A percentile compares a stretch with the other conserved stretches of the same genome.
phyloP scores from a whole-genome alignment of 2,797 vertebrate species.

The Sus cebifrons region DNA sequence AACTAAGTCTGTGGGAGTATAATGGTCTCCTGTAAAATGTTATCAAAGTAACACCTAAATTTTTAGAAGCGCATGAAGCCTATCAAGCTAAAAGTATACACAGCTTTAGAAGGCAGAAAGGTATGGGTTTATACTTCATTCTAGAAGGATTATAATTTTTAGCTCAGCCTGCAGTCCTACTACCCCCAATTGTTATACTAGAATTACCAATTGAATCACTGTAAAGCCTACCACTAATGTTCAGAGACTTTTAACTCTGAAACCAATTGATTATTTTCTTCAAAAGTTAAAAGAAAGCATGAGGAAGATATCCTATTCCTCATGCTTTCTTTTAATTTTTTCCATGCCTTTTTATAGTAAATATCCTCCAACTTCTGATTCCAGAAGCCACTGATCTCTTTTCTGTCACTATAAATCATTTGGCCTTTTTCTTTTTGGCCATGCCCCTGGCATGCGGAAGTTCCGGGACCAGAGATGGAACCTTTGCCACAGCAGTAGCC shows the following conservation, averaged over 20 bases:
- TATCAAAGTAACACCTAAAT: not conserved
- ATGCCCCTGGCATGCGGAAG: no score
- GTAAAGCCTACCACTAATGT: not conserved
- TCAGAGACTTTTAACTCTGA: constrained; percentile 2
- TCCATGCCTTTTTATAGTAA: no score
- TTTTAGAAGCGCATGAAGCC: constrained; percentile 28
- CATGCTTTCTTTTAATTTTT: no score
- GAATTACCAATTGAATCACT: not conserved
- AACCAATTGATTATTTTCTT: constrained; percentile 12
- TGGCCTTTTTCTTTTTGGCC: no score
- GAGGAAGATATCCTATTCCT: not conserved
- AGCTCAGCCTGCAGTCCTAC: not conserved
- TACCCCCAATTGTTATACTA: not conserved
- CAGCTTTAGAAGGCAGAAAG: not conserved
- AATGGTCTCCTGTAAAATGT: not conserved
- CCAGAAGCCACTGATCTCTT: no score
- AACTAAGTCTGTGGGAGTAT: not conserved
- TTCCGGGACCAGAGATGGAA: no score
- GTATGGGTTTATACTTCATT: constrained; percentile 1
- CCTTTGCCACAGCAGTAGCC: no score
- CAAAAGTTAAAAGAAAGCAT: not conserved
- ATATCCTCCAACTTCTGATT: no score
- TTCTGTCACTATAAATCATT: no score
- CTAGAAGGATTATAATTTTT: constrained; percentile 42
- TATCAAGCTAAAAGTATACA: not conserved